Base-by-base conservation (phyloP, 2,888 invertebrate genomes). In the Nomada fucata region DNA sequence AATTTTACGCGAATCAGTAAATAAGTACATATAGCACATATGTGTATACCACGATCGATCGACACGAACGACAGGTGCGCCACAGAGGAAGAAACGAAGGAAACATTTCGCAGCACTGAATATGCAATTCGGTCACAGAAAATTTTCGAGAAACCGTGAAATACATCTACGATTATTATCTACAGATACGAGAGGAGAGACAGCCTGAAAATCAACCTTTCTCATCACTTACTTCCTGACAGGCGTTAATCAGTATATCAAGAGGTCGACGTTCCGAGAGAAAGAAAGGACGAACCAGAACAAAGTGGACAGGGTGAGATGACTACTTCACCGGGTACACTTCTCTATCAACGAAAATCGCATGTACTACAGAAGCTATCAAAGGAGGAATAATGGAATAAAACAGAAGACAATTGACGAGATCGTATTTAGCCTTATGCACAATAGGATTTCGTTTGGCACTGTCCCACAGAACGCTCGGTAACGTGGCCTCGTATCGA, bases 401-500 rank as follows among this genome's bases (percentile, higher is more conserved):
- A n/a, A n/a, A 10, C 42, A 42, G 29, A 2, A n/a, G 52, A 36
- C 57, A 13, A 23, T 36, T 36, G 29, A 23, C 29, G 55, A 42
- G n/a, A 60, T 72, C 18, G n/a, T 52, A 77, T 64, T 52, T 57
- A 70, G 13, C 69, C 47, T 50, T 18, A 26, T 50, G 18, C 59
- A 4, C 47, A 77, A 57, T 68, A 68, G 61, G 29, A 55, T 52
- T 67, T 60, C 50, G 76, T 68, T 85, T 83, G 77, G 86, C 83
- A 85, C 76, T 79, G 84, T 53, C 79, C 59, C 81, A 76, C 75
- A 65, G 69, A 76, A 55, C 59, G 53, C 53, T 60, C 65, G 53
- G 61, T 76, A 82, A 80, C 67, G 78, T 82, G 85, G 79, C 86
- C 83, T 79, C 71, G 78, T 89, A 89, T 89, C 85, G 89, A 89